Evolutionary conservation across 2,797 vertebrate species (phyloP), one percentile per base, ranked within the genome.

Genomic region (Pseudotriccus pelzelni): DNA sequence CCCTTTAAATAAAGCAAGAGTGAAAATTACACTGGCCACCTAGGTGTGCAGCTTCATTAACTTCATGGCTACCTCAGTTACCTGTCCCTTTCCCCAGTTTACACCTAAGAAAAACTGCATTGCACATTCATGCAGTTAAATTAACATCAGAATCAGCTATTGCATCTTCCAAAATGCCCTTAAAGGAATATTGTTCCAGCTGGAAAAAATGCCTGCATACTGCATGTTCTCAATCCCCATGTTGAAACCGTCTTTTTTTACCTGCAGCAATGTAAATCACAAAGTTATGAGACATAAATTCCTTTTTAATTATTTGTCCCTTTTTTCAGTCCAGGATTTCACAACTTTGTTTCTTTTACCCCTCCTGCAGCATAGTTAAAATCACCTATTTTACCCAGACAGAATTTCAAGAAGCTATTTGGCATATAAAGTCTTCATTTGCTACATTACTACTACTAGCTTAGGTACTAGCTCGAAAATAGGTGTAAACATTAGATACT

Each of bases 41-140:
- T 73, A 72, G n/a, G 76, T 81, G n/a, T 81, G 55, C 32, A 88
- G 76, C 62, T 86, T 86, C 77, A 68, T 88, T 93, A 88, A 88
- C 76, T 68, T 88, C 64, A 67, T 2, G 70, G 36, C 27, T 83
- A 72, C 53, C 53, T 66, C 30, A 58, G 66, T 14, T 50, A 88
- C 59, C 58, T 81, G 43, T 68, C 46, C 58, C 30, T 69, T 66
- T 91, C 39, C 68, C 47, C 44, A 73, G 30, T 94, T 50, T 47
- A 88, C 46, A 81, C 39, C 30, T 55, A 70, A 78, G 84, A 91
- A 95, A 68, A 24, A 21, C n/a, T 46, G 43, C 58, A 39, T 34
- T 68, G 22, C 43, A 78, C n/a, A 72, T 52, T 36, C 25, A 43
- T 15, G 50, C 43, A 58, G 52, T 66, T 79, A 70, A 92, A 88